Conservation (phyloP, 2,797 vertebrate species). For the Enteromius unitaeniatus region DNA sequence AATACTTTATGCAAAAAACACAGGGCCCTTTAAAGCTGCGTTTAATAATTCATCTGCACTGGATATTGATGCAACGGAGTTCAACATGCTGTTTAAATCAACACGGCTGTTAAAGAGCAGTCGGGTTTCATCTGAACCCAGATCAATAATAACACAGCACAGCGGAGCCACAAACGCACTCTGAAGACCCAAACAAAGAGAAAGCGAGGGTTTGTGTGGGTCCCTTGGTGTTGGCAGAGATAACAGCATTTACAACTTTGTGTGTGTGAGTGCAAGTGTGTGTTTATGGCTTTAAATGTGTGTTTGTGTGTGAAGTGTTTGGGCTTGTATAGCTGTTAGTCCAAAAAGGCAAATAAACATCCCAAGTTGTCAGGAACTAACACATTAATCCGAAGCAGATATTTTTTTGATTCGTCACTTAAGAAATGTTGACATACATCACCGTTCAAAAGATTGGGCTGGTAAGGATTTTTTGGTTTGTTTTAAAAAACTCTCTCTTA, state of each 20-base stretch:
- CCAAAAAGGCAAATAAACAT: constrained; percentile 22
- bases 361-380: not conserved
- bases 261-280: not conserved
- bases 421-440: not conserved
- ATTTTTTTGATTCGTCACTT: constrained; percentile 19
- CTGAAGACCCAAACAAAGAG: constrained; percentile 30
- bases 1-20: constrained; percentile 49
- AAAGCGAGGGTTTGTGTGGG: constrained; percentile 43
- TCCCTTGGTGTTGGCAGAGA: constrained; percentile 52
- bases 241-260: constrained; percentile 36
- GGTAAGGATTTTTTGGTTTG: too few species aligned
- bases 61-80: constrained; percentile 58
- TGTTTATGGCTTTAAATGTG: constrained; percentile 27
- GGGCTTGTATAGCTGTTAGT: constrained; percentile 7
- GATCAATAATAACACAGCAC: constrained; percentile 59
- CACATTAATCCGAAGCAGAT: constrained; percentile 14
- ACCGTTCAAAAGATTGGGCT: not conserved
- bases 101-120: constrained; percentile 61
- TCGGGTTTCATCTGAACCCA: constrained; percentile 56
- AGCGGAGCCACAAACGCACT: constrained; percentile 43
- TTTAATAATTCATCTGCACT: constrained; percentile 64
- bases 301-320: constrained; percentile 10
- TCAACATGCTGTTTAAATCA: constrained; percentile 64
- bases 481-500: not conserved
- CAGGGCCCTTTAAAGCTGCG: constrained; percentile 45